Conservation (phyloP, 2,888 invertebrate species). For the Meghimatium bilineatum region DNA sequence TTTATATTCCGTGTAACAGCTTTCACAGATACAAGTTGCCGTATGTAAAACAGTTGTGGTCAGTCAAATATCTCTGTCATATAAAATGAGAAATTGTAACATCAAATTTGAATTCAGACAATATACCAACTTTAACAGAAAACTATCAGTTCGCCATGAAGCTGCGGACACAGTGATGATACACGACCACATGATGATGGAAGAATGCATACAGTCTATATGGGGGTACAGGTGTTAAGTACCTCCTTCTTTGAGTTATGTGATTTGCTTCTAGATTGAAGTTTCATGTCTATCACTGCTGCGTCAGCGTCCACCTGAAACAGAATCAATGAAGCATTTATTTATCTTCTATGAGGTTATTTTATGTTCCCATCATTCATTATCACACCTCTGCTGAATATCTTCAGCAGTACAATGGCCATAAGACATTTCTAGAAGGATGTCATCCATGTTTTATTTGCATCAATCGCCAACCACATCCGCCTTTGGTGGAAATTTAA, state of each 20-base stretch:
- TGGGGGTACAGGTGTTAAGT: neutral
- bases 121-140: neutral
- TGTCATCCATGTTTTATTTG: no score
- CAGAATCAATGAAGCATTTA: neutral
- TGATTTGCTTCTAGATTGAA: neutral
- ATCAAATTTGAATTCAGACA: neutral
- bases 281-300: neutral
- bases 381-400: no score
- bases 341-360: neutral
- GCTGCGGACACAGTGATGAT: neutral
- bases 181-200: neutral
- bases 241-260: neutral
- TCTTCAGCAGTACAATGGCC: no score
- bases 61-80: neutral
- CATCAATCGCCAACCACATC: no score
- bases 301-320: neutral
- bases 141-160: neutral
- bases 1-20: neutral
- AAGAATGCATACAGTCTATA: neutral
- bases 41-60: neutral
- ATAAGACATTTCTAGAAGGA: no score
- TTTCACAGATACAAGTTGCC: neutral
- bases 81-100: neutral
- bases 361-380: no score
- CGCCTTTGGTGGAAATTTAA: no score